Conservation (phyloP, 2,888 invertebrate species). For the Eupeodes luniger region DNA sequence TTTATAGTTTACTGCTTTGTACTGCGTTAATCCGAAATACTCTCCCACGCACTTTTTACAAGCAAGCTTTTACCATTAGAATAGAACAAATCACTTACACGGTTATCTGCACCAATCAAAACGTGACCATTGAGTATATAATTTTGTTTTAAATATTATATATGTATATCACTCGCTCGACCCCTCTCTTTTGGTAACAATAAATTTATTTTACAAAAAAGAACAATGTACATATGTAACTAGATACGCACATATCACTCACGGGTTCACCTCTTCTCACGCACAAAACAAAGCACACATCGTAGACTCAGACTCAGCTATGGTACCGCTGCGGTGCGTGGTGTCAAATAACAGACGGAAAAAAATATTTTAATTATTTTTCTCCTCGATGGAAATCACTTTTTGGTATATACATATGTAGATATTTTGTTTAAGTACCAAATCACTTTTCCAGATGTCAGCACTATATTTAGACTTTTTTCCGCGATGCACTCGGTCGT, state of each 20-base stretch:
- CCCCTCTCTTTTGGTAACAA: neutral
- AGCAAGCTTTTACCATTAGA: slow-evolving; percentile 35
- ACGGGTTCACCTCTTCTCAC: slow-evolving; percentile 34
- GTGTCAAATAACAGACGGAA: slow-evolving; percentile 68
- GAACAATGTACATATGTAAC: slow-evolving; percentile 42
- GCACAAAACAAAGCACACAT: slow-evolving; percentile 15
- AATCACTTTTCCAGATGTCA: slow-evolving; percentile 71
- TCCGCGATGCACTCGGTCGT: slow-evolving; percentile 67
- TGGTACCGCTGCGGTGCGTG: neutral
- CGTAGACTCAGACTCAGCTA: no score
- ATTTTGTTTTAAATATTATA: neutral
- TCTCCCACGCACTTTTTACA: slow-evolving; percentile 8
- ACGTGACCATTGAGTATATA: slow-evolving; percentile 41
- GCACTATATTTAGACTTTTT: slow-evolving; percentile 69
- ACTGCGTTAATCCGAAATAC: slow-evolving; percentile 22
- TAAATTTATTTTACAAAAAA: slow-evolving; percentile 11
- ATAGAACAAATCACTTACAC: slow-evolving; percentile 34
- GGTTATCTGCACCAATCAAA: slow-evolving; percentile 32
- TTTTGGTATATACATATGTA: slow-evolving; percentile 19
- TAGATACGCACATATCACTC: slow-evolving; percentile 48
- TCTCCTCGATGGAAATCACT: slow-evolving; percentile 38
- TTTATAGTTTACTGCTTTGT: neutral
- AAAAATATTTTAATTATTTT: slow-evolving; percentile 14
- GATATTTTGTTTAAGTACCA: slow-evolving; percentile 50
- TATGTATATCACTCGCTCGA: neutral